These are phyloP conservation scores for Passer montanus DNA, from an alignment of 2,113 vertebrate species.

Conservation along the genomic window DNA sequence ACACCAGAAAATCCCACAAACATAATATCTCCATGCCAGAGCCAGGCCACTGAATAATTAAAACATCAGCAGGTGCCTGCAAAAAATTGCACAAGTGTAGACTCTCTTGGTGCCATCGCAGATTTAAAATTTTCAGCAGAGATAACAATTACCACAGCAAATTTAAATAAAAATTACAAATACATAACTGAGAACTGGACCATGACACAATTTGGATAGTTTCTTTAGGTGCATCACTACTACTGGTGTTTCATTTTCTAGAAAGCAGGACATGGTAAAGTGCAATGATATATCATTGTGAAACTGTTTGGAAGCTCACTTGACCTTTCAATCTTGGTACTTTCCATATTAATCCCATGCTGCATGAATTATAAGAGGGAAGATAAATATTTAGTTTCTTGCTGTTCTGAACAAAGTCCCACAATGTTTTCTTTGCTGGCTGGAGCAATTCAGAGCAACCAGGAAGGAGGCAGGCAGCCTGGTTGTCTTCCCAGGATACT, in stretches of 20 bases:
- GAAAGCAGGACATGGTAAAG: neutral
- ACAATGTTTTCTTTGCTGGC: conserved; percentile 46
- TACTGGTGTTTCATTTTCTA: neutral
- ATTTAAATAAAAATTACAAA: conserved; percentile 6
- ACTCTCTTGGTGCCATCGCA: neutral
- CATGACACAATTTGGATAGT: neutral
- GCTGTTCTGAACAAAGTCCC: conserved; percentile 44
- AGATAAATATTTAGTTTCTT: conserved; percentile 70
- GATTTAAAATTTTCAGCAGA: neutral
- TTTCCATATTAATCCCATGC: conserved; percentile 58
- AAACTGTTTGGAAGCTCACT: conserved; percentile 42
- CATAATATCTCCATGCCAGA: neutral
- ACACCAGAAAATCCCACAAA: neutral
- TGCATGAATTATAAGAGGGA: conserved; percentile 57
- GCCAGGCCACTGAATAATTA: neutral
- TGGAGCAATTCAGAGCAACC: conserved; percentile 36
- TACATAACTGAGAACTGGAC: neutral
- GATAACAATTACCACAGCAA: neutral
- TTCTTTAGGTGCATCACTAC: neutral
- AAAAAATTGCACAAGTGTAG: neutral
- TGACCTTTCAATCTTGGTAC: conserved; percentile 52
- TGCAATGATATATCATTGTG: conserved; percentile 25
- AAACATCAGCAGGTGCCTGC: neutral
- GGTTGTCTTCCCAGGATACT: conserved; percentile 33
- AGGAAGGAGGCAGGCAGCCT: conserved; percentile 30